Evolutionary conservation across 2,888 invertebrate species (phyloP).

Genomic region (Carpatolechia fugitivella): DNA sequence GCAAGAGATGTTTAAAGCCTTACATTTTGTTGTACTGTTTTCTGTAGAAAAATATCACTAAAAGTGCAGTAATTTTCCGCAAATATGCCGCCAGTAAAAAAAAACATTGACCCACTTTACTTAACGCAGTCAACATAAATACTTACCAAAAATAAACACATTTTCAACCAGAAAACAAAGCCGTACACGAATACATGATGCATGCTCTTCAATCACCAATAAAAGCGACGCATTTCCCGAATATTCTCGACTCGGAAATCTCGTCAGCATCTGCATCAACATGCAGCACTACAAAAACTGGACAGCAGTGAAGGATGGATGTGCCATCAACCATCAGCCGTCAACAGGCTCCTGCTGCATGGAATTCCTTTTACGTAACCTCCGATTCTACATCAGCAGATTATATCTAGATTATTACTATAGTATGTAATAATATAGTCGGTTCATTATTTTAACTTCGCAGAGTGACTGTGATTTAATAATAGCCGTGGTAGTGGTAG

Average conservation of each 20-base stretch:
- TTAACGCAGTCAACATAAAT: not conserved
- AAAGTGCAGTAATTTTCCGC: no score
- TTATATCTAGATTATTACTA: no score
- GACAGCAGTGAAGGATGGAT: constrained; percentile 7
- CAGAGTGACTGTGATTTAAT: no score
- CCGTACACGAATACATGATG: not conserved
- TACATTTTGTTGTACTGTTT: no score
- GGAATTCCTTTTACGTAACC: constrained; percentile 9
- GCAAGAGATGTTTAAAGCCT: no score
- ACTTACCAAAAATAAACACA: not conserved
- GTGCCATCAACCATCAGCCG: not conserved
- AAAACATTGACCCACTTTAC: no score
- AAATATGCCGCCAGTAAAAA: no score
- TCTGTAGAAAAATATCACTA: no score
- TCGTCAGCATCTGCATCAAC: not conserved
- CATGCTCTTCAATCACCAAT: not conserved
- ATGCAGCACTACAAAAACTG: not conserved
- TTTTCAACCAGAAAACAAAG: not conserved
- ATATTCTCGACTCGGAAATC: not conserved
- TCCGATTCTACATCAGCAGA: no score
- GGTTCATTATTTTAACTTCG: no score
- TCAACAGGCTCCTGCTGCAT: not conserved
- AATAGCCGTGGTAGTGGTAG: no score
- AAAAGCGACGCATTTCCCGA: not conserved
- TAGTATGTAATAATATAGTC: no score